Conservation (phyloP, 2,888 invertebrate species). For the Dendrolimus pini region DNA sequence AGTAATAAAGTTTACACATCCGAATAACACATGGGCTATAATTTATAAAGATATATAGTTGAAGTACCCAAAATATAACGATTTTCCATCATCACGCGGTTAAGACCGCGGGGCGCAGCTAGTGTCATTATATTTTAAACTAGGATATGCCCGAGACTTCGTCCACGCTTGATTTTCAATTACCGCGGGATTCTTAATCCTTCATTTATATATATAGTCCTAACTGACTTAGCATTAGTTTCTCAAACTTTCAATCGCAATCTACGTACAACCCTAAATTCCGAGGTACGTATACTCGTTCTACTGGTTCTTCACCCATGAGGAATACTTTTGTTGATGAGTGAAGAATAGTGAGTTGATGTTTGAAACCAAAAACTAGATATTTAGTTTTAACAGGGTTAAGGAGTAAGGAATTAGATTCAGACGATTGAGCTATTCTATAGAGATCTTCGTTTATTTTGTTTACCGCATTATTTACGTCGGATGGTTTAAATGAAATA, state of each 20-base stretch:
- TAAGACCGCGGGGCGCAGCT: too few species aligned
- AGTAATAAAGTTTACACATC: too few species aligned
- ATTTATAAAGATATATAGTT: too few species aligned
- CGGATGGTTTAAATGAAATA: not conserved
- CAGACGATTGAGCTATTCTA: not conserved
- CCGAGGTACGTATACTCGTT: not conserved
- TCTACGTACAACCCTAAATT: not conserved
- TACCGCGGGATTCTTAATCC: too few species aligned
- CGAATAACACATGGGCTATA: too few species aligned
- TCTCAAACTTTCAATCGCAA: not conserved
- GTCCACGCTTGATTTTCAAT: too few species aligned
- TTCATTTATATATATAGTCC: not conserved
- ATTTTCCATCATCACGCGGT: too few species aligned
- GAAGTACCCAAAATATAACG: too few species aligned
- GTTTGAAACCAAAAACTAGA: not conserved
- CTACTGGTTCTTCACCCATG: not conserved
- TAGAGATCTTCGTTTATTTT: not conserved
- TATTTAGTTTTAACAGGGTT: not conserved
- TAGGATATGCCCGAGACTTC: too few species aligned
- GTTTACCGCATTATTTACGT: not conserved
- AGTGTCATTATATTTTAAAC: too few species aligned
- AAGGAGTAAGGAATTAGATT: not conserved
- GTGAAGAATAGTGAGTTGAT: not conserved
- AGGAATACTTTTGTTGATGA: too few species aligned
- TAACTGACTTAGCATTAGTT: not conserved